Conservation (phyloP, 1,140 invertebrate species). For the Bombyx mandarina region DNA sequence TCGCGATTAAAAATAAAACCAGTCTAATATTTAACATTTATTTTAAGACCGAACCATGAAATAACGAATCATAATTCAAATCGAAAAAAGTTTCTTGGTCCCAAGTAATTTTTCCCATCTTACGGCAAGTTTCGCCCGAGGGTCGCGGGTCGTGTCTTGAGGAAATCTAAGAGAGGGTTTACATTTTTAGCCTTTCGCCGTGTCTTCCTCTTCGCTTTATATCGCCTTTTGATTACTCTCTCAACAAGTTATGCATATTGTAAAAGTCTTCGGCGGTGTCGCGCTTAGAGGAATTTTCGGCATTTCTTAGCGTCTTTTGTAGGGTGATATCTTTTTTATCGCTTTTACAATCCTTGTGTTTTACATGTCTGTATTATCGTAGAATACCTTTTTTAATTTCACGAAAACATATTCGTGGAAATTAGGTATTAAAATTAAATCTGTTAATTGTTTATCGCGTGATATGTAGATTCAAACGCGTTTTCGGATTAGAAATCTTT, state of each 20-base stretch:
- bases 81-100: conserved; percentile 66
- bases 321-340: conserved; percentile 56
- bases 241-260: conserved; percentile 71
- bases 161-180: conserved; percentile 64
- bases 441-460: too few species aligned
- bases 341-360: conserved; percentile 46
- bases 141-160: conserved; percentile 48
- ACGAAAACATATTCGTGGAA: too few species aligned
- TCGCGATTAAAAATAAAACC: conserved; percentile 27
- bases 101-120: conserved; percentile 69
- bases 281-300: conserved; percentile 53
- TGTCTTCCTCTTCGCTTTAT: conserved; percentile 65
- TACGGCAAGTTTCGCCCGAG: conserved; percentile 61
- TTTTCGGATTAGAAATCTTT: too few species aligned
- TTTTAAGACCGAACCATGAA: conserved; percentile 58
- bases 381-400: too few species aligned
- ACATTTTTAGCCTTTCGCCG: conserved; percentile 68
- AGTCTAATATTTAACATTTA: conserved; percentile 62
- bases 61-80: conserved; percentile 71
- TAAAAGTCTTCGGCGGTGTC: conserved; percentile 49
- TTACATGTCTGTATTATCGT: conserved; percentile 25
- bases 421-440: too few species aligned
- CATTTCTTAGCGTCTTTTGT: conserved; percentile 47
- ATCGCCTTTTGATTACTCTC: conserved; percentile 70
- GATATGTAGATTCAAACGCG: too few species aligned